A percentile compares a stretch with the other conserved stretches of the same genome.
phyloP scores from a whole-genome alignment of 2,113 vertebrate genomes.

The Sterrhoptilus dennistouni region DNA sequence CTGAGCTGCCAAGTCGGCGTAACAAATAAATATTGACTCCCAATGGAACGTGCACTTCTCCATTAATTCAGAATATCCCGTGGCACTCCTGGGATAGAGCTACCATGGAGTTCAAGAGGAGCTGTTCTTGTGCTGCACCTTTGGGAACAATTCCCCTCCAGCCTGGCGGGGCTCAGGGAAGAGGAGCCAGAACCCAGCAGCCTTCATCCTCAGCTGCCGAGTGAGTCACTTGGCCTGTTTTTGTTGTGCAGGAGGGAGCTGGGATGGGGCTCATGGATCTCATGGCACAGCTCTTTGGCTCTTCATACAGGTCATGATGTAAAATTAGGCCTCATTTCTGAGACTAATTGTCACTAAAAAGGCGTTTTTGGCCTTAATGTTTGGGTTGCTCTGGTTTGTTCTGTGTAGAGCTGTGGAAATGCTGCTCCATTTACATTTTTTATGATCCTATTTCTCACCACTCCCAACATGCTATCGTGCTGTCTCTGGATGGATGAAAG shows the following conservation, averaged over 20 bases:
- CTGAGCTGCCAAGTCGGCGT: neutral
- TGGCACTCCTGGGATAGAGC: neutral
- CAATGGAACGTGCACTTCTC: neutral
- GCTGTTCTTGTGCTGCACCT: neutral
- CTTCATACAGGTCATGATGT: neutral
- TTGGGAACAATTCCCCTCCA: neutral
- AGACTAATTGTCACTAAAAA: neutral
- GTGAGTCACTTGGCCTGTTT: constrained; percentile 37
- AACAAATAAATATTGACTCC: neutral
- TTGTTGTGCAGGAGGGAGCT: neutral
- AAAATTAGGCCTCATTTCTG: neutral
- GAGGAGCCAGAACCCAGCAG: constrained; percentile 18
- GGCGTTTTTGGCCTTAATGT: neutral
- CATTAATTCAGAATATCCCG: neutral
- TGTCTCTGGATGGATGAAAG: constrained; percentile 34
- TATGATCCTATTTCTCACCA: constrained; percentile 32
- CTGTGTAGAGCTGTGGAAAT: neutral
- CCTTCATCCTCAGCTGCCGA: neutral
- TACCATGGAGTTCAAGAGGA: neutral
- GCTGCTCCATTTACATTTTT: constrained; percentile 32
- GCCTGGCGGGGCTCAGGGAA: neutral
- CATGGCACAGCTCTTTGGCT: neutral
- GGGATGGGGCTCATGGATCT: neutral
- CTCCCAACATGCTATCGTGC: neutral
- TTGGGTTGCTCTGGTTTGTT: neutral